Base-by-base conservation (phyloP, 2,888 invertebrate species). In the Xestia ashworthii region DNA sequence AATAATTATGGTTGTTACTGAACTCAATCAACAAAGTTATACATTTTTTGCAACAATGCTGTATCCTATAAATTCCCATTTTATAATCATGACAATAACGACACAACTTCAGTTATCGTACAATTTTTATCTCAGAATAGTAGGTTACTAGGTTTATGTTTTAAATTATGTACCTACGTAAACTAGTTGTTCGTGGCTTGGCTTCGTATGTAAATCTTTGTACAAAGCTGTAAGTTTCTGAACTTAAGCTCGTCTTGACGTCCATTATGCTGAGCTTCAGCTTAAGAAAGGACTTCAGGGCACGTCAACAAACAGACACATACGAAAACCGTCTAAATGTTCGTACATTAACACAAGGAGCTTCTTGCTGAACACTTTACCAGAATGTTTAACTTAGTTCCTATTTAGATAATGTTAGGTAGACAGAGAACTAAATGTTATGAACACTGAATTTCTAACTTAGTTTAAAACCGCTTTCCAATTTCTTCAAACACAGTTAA, bases 241-340 rank as follows among this genome's bases (percentile, higher is more conserved):
- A 81, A 85, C 83, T 82, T 87, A 85, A 89, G 83, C 87, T 83
- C 75, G 78, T 84, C 88, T 87, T 89, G 87, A 86, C 87, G 86
- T 89, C 88, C 80, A 81, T 85, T 85, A 85, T 82, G 81, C 87
- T 83, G 86, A 89, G 87, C 88, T 91, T 79, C 73, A 85, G 84
- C 85, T 88, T 83, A 82, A 81, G 86, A 85, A 87, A 74, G 81
- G 87, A 86, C 87, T 90, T 87, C 80, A 82, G 86, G 86, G 87
- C 84, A 85, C 83, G 81, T 87, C 86, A 88, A 86, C 87, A 88
- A 86, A 88, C 87, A 71, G 70, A 86, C 80, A 84, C 78, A 66
- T 84, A 73, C 25, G 75, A 75, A 77, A 87, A 86, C 84, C 87
- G 79, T 81, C 83, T 83, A 53, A 83, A 83, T 79, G 68, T 86